Percentiles rank a stretch among this genome's conserved stretches.
Conservation (phyloP, 2,888 invertebrate species). For the Micropterix aruncella region DNA sequence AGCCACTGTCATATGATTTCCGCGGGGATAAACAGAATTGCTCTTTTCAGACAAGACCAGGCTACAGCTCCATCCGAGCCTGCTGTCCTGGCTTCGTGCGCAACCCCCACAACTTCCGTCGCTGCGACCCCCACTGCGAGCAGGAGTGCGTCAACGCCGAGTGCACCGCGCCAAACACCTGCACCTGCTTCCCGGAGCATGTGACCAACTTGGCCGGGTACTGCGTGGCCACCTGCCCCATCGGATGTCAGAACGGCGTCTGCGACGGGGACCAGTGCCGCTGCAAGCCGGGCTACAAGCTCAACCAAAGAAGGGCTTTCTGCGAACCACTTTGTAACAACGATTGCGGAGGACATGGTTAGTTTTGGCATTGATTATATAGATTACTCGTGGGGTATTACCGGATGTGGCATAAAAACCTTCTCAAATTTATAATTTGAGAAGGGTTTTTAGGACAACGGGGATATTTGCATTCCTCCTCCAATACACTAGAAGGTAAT, state of each 20-base stretch:
- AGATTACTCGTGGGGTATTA: too few species aligned
- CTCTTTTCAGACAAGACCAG: constrained; percentile 43
- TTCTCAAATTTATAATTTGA: too few species aligned
- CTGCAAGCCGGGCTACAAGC: constrained; percentile 43
- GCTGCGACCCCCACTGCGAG: constrained; percentile 47
- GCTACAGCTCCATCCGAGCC: constrained; percentile 48
- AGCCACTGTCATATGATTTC: too few species aligned
- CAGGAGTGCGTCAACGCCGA: constrained; percentile 46
- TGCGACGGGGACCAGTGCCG: constrained; percentile 47
- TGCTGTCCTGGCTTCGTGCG: constrained; percentile 61
- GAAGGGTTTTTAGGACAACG: too few species aligned
- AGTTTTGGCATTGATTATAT: not conserved
- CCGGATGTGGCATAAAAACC: too few species aligned
- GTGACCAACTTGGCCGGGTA: constrained; percentile 35
- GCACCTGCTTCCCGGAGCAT: constrained; percentile 47
- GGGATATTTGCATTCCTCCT: too few species aligned
- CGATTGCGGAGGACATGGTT: constrained; percentile 35
- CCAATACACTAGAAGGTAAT: too few species aligned
- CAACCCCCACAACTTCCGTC: constrained; percentile 37
- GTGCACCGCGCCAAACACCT: constrained; percentile 48
- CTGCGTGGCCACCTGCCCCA: constrained; percentile 53
- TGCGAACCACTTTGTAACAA: constrained; percentile 45
- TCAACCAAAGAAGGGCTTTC: constrained; percentile 40
- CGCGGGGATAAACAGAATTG: too few species aligned
- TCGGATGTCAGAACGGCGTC: constrained; percentile 51